These are phyloP conservation scores for Chymomyza costata DNA, from an alignment of 1,140 invertebrate genomes.

Conservation along the genomic window DNA sequence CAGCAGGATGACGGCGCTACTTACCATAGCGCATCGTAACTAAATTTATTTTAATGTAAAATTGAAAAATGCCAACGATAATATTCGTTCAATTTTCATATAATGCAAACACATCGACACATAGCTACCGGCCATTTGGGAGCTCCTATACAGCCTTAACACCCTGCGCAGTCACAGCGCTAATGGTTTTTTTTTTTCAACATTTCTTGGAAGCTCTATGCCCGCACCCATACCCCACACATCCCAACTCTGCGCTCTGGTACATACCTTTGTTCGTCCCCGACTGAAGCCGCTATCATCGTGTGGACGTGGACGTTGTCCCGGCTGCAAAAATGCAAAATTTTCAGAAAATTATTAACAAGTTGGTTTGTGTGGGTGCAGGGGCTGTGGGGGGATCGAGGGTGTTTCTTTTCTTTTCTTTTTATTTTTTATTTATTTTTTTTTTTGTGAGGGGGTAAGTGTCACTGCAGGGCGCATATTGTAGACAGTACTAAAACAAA, in stretches of 20 bases:
- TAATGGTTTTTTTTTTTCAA: not conserved
- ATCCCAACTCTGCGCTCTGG: not conserved
- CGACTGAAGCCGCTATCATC: conserved; percentile 69
- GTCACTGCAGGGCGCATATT: no score
- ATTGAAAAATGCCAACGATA: no score
- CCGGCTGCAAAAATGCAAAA: conserved; percentile 52
- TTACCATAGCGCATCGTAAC: no score
- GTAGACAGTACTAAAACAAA: no score
- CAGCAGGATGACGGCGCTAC: no score
- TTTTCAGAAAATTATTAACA: not conserved
- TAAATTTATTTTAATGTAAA: no score
- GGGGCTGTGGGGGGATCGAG: not conserved
- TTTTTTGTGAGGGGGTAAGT: not conserved
- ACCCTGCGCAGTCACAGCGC: no score
- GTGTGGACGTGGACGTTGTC: conserved; percentile 67
- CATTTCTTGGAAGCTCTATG: not conserved
- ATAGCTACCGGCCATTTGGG: not conserved
- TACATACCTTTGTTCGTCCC: conserved; percentile 67
- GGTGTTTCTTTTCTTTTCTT: not conserved
- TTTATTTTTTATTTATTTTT: not conserved
- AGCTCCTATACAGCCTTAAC: not conserved
- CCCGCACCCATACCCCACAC: not conserved
- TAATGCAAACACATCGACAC: not conserved
- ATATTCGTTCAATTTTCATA: no score
- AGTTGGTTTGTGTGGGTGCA: not conserved